Conservation (phyloP, 2,888 invertebrate species). For the Chaetoderma sp. region DNA sequence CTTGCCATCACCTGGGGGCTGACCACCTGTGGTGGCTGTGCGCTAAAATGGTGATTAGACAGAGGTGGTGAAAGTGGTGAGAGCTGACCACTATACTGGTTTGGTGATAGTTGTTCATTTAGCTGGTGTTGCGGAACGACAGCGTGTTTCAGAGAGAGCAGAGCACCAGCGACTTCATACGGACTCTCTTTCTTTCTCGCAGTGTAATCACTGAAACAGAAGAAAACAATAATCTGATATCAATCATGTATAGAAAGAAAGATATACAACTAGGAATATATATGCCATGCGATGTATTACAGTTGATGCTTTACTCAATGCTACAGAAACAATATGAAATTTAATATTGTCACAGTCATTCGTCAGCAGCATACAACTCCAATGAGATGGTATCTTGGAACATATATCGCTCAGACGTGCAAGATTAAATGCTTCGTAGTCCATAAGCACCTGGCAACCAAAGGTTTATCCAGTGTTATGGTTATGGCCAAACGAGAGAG, state of each 20-base stretch:
- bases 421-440: no score
- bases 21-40: conserved; percentile 15
- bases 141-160: conserved; percentile 87
- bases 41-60: background rate
- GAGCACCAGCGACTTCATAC: conserved; percentile 86
- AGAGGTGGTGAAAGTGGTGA: conserved; percentile 61
- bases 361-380: no score
- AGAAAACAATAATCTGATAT: no score
- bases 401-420: no score
- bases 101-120: conserved; percentile 70
- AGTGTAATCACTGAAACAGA: conserved; percentile 57
- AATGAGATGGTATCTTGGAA: no score
- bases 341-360: no score
- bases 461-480: no score
- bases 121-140: conserved; percentile 80
- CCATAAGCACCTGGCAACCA: no score
- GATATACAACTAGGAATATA: background rate
- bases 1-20: conserved; percentile 34
- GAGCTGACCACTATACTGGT: conserved; percentile 69
- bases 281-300: background rate
- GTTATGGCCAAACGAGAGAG: no score
- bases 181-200: conserved; percentile 63
- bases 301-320: background rate
- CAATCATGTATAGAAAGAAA: background rate
- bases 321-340: no score